Conservation (phyloP, 37 sponge, comb jelly and placozoan species). For the Cliona cf. orientalis region DNA sequence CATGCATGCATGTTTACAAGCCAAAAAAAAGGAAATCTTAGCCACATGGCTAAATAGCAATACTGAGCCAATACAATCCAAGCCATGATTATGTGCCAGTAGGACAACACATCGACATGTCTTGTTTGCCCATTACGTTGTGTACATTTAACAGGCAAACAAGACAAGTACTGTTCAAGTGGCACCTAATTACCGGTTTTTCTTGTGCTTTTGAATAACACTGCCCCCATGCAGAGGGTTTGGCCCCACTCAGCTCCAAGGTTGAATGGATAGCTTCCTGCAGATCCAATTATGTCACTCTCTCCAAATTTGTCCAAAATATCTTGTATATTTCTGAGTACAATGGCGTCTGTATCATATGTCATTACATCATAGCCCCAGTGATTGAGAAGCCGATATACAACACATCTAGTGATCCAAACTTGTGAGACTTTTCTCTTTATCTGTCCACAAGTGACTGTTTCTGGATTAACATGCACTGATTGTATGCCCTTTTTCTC, state of each 20-base stretch:
- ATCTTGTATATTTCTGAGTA: slow-evolving; percentile 29
- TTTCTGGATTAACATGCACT: slow-evolving; percentile 9
- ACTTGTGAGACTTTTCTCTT: slow-evolving; percentile 20
- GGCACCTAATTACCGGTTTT: slow-evolving; percentile 43
- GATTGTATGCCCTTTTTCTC: slow-evolving; percentile 10
- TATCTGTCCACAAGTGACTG: background rate
- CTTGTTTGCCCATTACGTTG: no score
- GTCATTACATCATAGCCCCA: slow-evolving; percentile 52
- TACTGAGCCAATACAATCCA: background rate
- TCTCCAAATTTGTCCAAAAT: slow-evolving; percentile 21
- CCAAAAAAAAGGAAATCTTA: no score
- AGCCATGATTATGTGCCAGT: background rate
- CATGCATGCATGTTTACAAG: no score
- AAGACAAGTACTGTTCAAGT: no score
- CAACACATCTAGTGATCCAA: slow-evolving; percentile 22
- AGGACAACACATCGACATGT: no score
- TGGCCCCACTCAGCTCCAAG: slow-evolving; percentile 37
- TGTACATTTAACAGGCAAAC: no score
- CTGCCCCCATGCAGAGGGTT: slow-evolving; percentile 66
- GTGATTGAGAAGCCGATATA: slow-evolving; percentile 42
- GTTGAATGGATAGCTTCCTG: slow-evolving; percentile 36
- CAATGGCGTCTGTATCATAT: slow-evolving; percentile 60
- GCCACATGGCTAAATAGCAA: background rate
- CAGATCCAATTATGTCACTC: slow-evolving; percentile 54
- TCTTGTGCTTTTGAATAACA: slow-evolving; percentile 25